Base-by-base conservation (phyloP, 2,888 invertebrate species). In the Dyspetes luteomarginatus region DNA sequence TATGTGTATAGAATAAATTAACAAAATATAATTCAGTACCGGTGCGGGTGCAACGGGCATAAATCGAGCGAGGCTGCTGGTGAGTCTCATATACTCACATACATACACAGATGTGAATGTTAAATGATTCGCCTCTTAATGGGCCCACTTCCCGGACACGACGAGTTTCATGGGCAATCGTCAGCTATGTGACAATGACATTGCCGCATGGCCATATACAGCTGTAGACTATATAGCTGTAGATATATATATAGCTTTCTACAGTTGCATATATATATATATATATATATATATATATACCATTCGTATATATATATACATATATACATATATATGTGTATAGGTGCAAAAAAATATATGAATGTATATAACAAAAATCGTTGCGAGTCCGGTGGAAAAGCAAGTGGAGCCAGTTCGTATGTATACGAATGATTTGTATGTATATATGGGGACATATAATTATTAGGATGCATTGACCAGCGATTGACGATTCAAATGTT, bases 131-230 rank as follows among this genome's bases (percentile, higher is more conserved):
- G 81, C 78, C 84, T 83, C 81, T 85, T 90, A 90, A 90, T 90
- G 81, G 88, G 80, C 86, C 88, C 86, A 90, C 91, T 91, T 91
- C 91, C 91, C 91, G 91, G 91, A 91, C 90, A 91, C 88, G 86
- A 82, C 89, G 90, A 91, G 89, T 91, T 90, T 90, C 89, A 88
- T 82, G 85, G 85, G 87, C 86, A 90, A 90, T 90, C 88, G 88
- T 87, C 86, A 85, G 82, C 78, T 79, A 36, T 15, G 83, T 88
- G 91, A 88, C 91, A 91, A 90, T 91, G 91, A 91, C 91, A 91
- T 91, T 91, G 90, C 87, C 83, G 73, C 69, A 56, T 36, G 55
- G 50, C 73, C 50, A 36, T 64, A 65, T 64, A 75, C 50, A 15
- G 26, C 58, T 5, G n/a, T 55, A 45, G 41, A 36, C 26, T 74